Percentiles rank a stretch among this genome's conserved stretches.
Conservation (phyloP, 2,113 vertebrate species). For the Sander vitreus region DNA sequence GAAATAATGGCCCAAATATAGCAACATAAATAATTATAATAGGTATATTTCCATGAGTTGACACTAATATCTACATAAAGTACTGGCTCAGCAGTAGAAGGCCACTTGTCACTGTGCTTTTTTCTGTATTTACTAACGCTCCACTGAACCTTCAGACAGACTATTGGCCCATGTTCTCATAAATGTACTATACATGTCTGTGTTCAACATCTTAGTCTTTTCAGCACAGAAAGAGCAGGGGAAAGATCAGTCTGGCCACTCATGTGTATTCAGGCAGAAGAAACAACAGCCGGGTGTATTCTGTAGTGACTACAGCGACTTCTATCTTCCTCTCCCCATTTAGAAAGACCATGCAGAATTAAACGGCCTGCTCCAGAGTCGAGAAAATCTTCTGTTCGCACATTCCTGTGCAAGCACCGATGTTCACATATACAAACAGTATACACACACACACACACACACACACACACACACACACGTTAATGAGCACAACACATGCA, state of each 20-base stretch:
- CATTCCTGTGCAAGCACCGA: neutral
- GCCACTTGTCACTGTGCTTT: constrained; percentile 28
- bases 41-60: constrained; percentile 16
- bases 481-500: constrained; percentile 42
- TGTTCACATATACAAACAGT: constrained; percentile 26
- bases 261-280: constrained; percentile 78
- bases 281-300: constrained; percentile 67
- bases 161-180: constrained; percentile 63
- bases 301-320: constrained; percentile 60
- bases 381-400: constrained; percentile 43
- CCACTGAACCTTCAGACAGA: constrained; percentile 61
- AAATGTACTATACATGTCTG: constrained; percentile 74
- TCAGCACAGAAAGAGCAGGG: constrained; percentile 57
- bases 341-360: constrained; percentile 66
- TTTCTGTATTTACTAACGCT: constrained; percentile 42
- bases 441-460: constrained; percentile 7
- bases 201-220: constrained; percentile 62
- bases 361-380: constrained; percentile 49
- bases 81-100: constrained; percentile 37
- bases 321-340: constrained; percentile 50
- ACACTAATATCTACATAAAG: constrained; percentile 13
- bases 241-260: constrained; percentile 72
- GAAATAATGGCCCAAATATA: constrained; percentile 25
- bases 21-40: constrained; percentile 21
- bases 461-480: constrained; percentile 9